Evolutionary conservation across 2,113 vertebrate species (phyloP).

Genomic region (Oxygymnocypris stewartii): DNA sequence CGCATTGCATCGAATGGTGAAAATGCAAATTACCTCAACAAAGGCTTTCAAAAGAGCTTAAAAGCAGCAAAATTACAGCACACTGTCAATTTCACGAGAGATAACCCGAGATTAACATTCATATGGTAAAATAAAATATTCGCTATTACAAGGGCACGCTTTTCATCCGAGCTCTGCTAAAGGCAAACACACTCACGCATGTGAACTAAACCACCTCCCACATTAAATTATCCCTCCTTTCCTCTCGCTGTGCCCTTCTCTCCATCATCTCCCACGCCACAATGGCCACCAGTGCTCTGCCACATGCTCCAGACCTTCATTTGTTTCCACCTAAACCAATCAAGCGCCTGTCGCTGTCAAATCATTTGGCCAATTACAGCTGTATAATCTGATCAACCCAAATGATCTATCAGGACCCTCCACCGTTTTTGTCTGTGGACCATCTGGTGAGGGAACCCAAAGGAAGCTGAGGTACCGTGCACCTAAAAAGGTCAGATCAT

Average conservation of each 20-base stretch:
- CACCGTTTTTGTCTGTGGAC: slow-evolving; percentile 58
- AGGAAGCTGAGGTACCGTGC: slow-evolving; percentile 24
- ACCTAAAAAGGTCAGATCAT: slow-evolving; percentile 43
- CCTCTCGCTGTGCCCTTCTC: not conserved
- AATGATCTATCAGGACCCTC: slow-evolving; percentile 69
- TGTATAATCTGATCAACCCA: slow-evolving; percentile 69
- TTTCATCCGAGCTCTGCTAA: slow-evolving; percentile 30
- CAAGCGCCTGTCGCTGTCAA: slow-evolving; percentile 68
- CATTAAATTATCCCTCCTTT: slow-evolving; percentile 39
- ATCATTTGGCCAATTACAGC: slow-evolving; percentile 64
- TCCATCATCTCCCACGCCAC: slow-evolving; percentile 19
- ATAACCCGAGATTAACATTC: slow-evolving; percentile 46
- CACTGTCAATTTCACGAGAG: slow-evolving; percentile 25
- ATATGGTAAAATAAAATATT: slow-evolving; percentile 35
- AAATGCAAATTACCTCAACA: slow-evolving; percentile 35
- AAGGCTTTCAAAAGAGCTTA: slow-evolving; percentile 22
- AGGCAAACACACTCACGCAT: slow-evolving; percentile 46
- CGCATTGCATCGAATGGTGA: not conserved
- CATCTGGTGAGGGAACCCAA: slow-evolving; percentile 67
- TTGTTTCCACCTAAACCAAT: slow-evolving; percentile 72
- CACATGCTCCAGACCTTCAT: slow-evolving; percentile 64
- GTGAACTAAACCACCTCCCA: slow-evolving; percentile 34
- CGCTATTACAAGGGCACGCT: slow-evolving; percentile 35
- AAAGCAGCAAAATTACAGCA: slow-evolving; percentile 36
- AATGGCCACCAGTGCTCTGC: slow-evolving; percentile 44